These are phyloP conservation scores for Zaprionus obscuricornis DNA, from an alignment of 2,888 invertebrate species.

Conservation along the genomic window DNA sequence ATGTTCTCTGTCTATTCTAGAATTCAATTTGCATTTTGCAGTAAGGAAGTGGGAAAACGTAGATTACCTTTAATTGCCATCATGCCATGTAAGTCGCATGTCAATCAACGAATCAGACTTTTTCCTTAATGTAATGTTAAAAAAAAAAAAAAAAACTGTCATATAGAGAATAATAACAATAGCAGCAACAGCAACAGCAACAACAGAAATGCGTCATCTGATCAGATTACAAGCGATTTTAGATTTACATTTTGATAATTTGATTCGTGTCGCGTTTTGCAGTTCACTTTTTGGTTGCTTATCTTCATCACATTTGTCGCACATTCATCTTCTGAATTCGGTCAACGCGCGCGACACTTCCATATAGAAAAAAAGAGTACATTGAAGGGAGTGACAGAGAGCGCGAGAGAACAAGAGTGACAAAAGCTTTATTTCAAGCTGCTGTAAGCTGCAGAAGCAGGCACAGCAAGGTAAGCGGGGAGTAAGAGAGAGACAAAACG, in stretches of 20 bases:
- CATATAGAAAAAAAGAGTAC: conserved; percentile 43
- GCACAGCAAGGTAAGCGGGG: conserved; percentile 1
- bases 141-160: conserved; percentile 24
- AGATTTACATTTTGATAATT: conserved; percentile 48
- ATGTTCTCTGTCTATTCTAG: conserved; percentile 18
- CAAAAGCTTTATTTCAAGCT: background rate
- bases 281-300: conserved; percentile 7
- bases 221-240: conserved; percentile 37
- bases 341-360: conserved; percentile 60
- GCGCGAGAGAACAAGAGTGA: conserved; percentile 3
- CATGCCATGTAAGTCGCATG: conserved; percentile 69
- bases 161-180: conserved; percentile 34
- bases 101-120: conserved; percentile 59
- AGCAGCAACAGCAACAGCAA: conserved; percentile 8
- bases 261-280: conserved; percentile 43
- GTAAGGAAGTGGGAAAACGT: conserved; percentile 56
- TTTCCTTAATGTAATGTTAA: conserved; percentile 44
- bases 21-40: conserved; percentile 46
- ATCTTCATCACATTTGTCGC: conserved; percentile 62
- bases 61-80: conserved; percentile 69
- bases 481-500: conserved; percentile 10
- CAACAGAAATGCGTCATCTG: conserved; percentile 51
- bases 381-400: background rate
- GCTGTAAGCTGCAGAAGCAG: conserved; percentile 11
- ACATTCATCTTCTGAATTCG: conserved; percentile 75